Evolutionary conservation across 1,140 invertebrate genomes (phyloP).

Genomic region (Yoshiicerus persimilis): DNA sequence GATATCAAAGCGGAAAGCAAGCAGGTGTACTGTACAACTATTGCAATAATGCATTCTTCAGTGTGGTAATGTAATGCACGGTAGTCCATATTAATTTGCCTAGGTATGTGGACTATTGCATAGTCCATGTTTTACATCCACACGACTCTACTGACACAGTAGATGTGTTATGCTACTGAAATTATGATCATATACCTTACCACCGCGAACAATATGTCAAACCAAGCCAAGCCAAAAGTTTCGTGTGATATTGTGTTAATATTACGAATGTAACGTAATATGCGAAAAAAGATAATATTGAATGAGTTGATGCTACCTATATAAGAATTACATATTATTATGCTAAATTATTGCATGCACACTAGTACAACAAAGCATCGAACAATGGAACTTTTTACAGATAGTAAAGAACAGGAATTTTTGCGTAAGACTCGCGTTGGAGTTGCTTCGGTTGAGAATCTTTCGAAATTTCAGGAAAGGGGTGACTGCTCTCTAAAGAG

Average conservation of each 20-base stretch:
- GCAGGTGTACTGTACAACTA: background rate
- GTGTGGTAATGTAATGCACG: background rate
- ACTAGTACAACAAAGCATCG: background rate
- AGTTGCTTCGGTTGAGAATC: background rate
- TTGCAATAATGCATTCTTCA: background rate
- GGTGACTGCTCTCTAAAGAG: slow-evolving; percentile 6
- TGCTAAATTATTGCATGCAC: background rate
- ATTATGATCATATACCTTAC: background rate
- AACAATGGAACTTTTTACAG: background rate
- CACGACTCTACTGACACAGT: background rate
- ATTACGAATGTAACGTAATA: background rate
- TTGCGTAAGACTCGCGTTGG: slow-evolving; percentile 7
- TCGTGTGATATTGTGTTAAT: background rate
- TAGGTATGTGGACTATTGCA: background rate
- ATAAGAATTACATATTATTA: background rate
- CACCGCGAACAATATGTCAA: too few species aligned
- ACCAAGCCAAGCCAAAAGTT: background rate
- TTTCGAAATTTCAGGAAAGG: slow-evolving; percentile 22
- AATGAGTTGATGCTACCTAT: background rate
- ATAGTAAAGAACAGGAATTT: background rate
- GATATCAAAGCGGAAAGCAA: slow-evolving; percentile 4
- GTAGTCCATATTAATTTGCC: background rate
- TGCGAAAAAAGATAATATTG: background rate
- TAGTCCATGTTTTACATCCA: background rate
- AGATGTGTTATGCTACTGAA: too few species aligned